Conservation (phyloP, 2,113 vertebrate species). For the Nerophis lumbriciformis region DNA sequence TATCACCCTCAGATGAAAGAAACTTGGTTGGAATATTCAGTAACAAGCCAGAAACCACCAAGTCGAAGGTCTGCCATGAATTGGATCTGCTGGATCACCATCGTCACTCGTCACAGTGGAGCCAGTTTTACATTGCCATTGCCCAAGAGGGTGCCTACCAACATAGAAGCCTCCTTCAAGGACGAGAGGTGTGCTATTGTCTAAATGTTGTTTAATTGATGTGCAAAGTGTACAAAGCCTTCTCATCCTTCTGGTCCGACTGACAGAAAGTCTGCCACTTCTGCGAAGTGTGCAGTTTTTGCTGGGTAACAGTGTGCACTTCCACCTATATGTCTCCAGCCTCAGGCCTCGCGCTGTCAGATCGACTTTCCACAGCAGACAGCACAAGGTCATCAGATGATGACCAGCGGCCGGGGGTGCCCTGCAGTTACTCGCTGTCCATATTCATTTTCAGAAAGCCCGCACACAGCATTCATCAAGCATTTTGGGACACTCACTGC, state of each 20-base stretch:
- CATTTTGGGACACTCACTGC: constrained; percentile 7
- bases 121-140: not conserved
- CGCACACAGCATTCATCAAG: constrained; percentile 19
- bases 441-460: constrained; percentile 50
- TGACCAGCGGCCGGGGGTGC: constrained; percentile 38
- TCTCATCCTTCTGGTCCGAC: constrained; percentile 8
- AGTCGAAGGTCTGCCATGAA: too few relatives aligned
- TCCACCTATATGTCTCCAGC: constrained; percentile 32
- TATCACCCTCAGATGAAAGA: too few relatives aligned
- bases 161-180: not conserved
- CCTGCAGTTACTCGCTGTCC: constrained; percentile 52
- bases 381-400: constrained; percentile 65
- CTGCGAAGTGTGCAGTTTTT: constrained; percentile 4
- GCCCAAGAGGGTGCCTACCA: too few relatives aligned
- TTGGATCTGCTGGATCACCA: not conserved
- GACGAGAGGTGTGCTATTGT: too few relatives aligned
- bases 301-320: constrained; percentile 26
- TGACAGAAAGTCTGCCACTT: constrained; percentile 14
- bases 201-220: constrained; percentile 30
- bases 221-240: constrained; percentile 15
- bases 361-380: constrained; percentile 59
- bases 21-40: too few relatives aligned
- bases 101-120: not conserved
- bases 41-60: too few relatives aligned
- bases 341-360: constrained; percentile 56